Evolutionary conservation across 2,113 vertebrate species (phyloP).

Genomic region (Zeus faber): DNA sequence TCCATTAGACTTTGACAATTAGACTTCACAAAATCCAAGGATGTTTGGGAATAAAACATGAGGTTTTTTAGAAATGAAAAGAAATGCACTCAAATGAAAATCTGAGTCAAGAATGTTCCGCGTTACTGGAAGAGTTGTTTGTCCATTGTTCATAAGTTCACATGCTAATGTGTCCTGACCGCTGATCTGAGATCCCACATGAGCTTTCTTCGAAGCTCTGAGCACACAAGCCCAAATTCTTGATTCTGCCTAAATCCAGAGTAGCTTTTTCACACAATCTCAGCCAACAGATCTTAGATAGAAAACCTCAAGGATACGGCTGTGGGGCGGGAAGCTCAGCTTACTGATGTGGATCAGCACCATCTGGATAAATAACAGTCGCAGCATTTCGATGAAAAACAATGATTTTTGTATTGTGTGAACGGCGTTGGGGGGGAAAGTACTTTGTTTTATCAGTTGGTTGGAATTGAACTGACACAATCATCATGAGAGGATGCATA

Average conservation of each 20-base stretch:
- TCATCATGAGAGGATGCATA: too few species aligned
- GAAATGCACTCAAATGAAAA: too few species aligned
- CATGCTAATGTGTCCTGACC: conserved; percentile 54
- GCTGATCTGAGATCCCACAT: conserved; percentile 40
- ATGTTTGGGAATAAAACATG: too few species aligned
- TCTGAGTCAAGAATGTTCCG: not conserved
- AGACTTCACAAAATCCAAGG: too few species aligned
- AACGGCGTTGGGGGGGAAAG: conserved; percentile 8
- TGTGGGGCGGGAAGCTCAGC: conserved; percentile 45
- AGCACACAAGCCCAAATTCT: conserved; percentile 45
- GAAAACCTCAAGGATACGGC: conserved; percentile 47
- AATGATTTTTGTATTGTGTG: conserved; percentile 20
- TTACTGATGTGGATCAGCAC: conserved; percentile 53
- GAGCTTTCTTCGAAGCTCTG: conserved; percentile 47
- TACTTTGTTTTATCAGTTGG: conserved; percentile 5
- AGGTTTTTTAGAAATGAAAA: too few species aligned
- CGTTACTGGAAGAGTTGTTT: too few species aligned
- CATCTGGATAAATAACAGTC: conserved; percentile 55
- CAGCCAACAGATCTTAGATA: conserved; percentile 41
- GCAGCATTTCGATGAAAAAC: conserved; percentile 26
- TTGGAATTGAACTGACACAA: too few species aligned
- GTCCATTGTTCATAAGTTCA: too few species aligned
- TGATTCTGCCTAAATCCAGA: conserved; percentile 37
- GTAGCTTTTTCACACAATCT: conserved; percentile 15
- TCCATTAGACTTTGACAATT: too few species aligned